Conservation (phyloP, 1,140 invertebrate species). For the Neotoxoptera formosana region DNA sequence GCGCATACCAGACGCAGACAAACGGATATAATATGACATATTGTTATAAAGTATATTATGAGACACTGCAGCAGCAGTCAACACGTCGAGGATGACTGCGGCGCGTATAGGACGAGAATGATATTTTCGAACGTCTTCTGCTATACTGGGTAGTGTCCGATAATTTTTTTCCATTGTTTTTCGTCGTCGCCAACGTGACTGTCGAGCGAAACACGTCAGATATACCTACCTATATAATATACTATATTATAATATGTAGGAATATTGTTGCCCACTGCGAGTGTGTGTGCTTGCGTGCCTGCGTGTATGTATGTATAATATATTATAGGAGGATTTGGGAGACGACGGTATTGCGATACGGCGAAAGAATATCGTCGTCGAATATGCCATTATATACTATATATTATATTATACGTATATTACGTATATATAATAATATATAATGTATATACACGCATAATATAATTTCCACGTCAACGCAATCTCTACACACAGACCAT, state of each 20-base stretch:
- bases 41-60: too few species aligned
- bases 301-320: too few species aligned
- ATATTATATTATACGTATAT: not conserved
- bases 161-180: not conserved
- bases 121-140: not conserved
- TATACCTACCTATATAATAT: not conserved
- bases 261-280: not conserved
- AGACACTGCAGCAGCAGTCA: not conserved
- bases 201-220: not conserved
- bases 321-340: not conserved
- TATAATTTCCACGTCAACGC: not conserved
- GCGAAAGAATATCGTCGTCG: not conserved
- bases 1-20: not conserved
- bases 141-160: not conserved
- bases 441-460: not conserved
- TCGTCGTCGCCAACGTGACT: not conserved
- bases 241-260: too few species aligned
- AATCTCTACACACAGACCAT: not conserved
- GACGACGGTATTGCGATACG: not conserved
- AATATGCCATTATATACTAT: not conserved
- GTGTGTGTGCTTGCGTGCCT: not conserved
- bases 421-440: not conserved
- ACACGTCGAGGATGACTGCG: not conserved
- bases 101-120: not conserved
- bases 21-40: not conserved